phyloP scores from a whole-genome alignment of 2,797 vertebrate genomes.

The Crypturellus tataupa region DNA sequence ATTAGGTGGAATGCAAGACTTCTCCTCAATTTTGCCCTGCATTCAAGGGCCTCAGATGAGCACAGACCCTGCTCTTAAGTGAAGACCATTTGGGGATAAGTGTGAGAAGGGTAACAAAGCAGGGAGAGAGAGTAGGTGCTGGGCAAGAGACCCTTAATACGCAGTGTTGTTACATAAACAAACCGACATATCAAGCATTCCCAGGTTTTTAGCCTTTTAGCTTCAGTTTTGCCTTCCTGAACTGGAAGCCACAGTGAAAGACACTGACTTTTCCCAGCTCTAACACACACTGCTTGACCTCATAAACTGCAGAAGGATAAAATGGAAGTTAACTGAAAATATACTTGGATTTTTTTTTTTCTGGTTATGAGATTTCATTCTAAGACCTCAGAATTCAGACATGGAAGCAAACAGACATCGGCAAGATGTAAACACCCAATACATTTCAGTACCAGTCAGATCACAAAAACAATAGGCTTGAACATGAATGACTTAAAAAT shows the following conservation, averaged over 20 bases:
- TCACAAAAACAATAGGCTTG: not conserved
- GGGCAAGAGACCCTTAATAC: not conserved
- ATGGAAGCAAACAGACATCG: constrained; percentile 5
- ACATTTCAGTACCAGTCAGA: constrained; percentile 18
- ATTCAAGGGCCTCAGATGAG: constrained; percentile 16
- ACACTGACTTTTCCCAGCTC: not conserved
- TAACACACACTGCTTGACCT: not conserved
- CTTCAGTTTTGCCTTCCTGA: not conserved
- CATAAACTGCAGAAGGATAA: not conserved
- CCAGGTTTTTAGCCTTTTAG: not conserved
- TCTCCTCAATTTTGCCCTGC: constrained; percentile 9
- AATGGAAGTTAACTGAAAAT: constrained; percentile 48
- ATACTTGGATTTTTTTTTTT: constrained; percentile 14
- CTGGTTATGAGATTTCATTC: not conserved
- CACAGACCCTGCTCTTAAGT: constrained; percentile 4
- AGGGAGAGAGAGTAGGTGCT: not conserved
- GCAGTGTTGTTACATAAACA: not conserved
- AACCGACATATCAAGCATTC: not conserved
- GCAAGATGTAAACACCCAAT: not conserved
- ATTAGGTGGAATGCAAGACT: not conserved
- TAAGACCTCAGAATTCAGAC: not conserved
- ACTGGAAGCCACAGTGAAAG: not conserved
- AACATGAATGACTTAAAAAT: constrained; percentile 4
- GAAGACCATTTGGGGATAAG: not conserved
- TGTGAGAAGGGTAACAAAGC: not conserved